Percentiles rank a stretch among this genome's conserved stretches.
Conservation (phyloP, 1,140 invertebrate genomes). For the Lethrus apterus region DNA sequence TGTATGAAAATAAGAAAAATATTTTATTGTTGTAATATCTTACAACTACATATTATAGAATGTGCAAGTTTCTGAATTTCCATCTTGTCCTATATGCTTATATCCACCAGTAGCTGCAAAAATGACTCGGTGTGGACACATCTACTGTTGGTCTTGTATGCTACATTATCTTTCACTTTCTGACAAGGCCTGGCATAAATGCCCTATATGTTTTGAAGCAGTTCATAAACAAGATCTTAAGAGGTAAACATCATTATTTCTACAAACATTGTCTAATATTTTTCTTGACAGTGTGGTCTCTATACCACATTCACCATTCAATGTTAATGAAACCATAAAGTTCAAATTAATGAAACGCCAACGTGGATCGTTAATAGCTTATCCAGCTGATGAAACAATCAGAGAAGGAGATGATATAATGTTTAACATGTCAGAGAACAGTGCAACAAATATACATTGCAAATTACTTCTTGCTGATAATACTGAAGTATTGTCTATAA, state of each 20-base stretch:
- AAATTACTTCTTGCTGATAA: conserved; percentile 70
- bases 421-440: conserved; percentile 45
- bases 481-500: conserved; percentile 56
- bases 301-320: conserved; percentile 50
- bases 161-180: conserved; percentile 84
- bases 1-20: too few relatives aligned
- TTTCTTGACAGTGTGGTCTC: conserved; percentile 41
- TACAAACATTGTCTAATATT: conserved; percentile 10
- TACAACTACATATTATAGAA: conserved; percentile 40
- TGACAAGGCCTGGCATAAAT: conserved; percentile 69
- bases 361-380: conserved; percentile 67
- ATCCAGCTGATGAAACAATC: conserved; percentile 47
- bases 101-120: conserved; percentile 75
- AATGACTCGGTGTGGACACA: conserved; percentile 90
- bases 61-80: conserved; percentile 55
- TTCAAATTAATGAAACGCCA: conserved; percentile 83
- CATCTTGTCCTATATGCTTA: conserved; percentile 88
- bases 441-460: conserved; percentile 48
- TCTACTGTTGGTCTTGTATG: conserved; percentile 93
- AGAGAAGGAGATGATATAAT: conserved; percentile 26
- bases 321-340: conserved; percentile 64
- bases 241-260: conserved; percentile 46
- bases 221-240: conserved; percentile 73
- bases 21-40: neutral
- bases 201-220: conserved; percentile 81